phyloP scores from a whole-genome alignment of 2,797 vertebrate species.

The Mastacembelus armatus region DNA sequence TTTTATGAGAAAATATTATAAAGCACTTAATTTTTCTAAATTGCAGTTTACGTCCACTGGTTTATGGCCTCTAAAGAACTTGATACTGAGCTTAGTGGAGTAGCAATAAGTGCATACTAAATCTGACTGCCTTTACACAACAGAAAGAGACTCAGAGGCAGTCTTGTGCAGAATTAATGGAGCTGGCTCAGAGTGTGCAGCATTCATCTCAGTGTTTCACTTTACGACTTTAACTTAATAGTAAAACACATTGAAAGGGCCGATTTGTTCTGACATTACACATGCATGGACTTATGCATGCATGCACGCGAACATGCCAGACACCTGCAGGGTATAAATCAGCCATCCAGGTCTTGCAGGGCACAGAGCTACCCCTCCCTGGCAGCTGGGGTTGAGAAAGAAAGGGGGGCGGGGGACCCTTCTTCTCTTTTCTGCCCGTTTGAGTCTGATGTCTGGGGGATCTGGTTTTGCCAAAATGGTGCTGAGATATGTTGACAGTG shows the following conservation, averaged over 20 bases:
- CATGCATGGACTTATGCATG: slow-evolving; percentile 44
- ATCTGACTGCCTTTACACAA: slow-evolving; percentile 17
- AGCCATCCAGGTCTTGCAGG: slow-evolving; percentile 36
- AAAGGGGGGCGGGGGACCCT: slow-evolving; percentile 9
- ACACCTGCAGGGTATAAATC: slow-evolving; percentile 82
- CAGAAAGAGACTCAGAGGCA: slow-evolving; percentile 19
- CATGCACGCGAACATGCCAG: slow-evolving; percentile 57
- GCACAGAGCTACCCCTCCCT: slow-evolving; percentile 49
- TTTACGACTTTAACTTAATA: slow-evolving; percentile 37
- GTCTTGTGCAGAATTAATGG: slow-evolving; percentile 45
- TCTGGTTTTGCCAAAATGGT: slow-evolving; percentile 61
- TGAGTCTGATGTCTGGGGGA: slow-evolving; percentile 44
- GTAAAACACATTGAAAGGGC: slow-evolving; percentile 46
- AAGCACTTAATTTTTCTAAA: slow-evolving; percentile 8
- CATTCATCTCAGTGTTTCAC: slow-evolving; percentile 53
- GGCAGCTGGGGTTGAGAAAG: slow-evolving; percentile 68
- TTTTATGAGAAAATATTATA: slow-evolving; percentile 11
- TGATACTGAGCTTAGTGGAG: slow-evolving; percentile 5
- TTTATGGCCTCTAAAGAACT: slow-evolving; percentile 11
- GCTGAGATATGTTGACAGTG: slow-evolving; percentile 58
- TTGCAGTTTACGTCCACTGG: neutral
- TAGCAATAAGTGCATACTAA: slow-evolving; percentile 8
- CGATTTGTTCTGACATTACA: slow-evolving; percentile 55
- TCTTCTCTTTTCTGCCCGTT: slow-evolving; percentile 38
- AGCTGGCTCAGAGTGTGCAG: slow-evolving; percentile 27